Evolutionary conservation across 2,797 vertebrate genomes (phyloP).

Genomic region (Chrysocyon brachyurus): DNA sequence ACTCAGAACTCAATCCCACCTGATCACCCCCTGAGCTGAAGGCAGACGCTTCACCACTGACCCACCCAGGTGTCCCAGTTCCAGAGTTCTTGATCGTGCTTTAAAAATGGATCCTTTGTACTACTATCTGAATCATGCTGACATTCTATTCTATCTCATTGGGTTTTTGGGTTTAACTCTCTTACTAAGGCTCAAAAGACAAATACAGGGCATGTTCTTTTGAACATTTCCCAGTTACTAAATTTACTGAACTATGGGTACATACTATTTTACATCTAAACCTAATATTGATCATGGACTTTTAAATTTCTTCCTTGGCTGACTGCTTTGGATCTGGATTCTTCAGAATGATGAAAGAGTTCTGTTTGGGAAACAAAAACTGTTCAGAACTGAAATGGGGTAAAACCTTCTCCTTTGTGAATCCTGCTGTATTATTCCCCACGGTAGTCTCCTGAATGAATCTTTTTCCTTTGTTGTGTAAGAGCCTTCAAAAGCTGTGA

Average conservation of each 20-base stretch:
- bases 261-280: not conserved
- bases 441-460: conserved; percentile 74
- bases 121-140: not conserved
- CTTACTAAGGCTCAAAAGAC: not conserved
- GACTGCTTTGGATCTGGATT: conserved; percentile 31
- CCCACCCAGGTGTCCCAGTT: not conserved
- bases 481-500: conserved; percentile 77
- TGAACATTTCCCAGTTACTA: conserved; percentile 11
- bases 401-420: conserved; percentile 28
- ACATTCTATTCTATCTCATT: not conserved
- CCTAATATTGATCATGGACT: not conserved
- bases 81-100: not conserved
- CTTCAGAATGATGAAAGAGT: conserved; percentile 33
- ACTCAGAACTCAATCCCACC: no score
- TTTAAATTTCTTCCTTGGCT: conserved; percentile 41
- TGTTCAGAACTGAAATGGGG: conserved; percentile 54
- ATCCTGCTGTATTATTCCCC: conserved; percentile 65
- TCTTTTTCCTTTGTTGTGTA: conserved; percentile 72
- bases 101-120: not conserved
- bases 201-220: not conserved
- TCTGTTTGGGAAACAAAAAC: conserved; percentile 59
- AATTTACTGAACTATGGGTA: conserved; percentile 13
- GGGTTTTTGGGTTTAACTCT: not conserved
- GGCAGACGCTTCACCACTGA: no score
- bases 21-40: no score